Base-by-base conservation (phyloP, 2,888 invertebrate genomes). In the Archips xylosteana region DNA sequence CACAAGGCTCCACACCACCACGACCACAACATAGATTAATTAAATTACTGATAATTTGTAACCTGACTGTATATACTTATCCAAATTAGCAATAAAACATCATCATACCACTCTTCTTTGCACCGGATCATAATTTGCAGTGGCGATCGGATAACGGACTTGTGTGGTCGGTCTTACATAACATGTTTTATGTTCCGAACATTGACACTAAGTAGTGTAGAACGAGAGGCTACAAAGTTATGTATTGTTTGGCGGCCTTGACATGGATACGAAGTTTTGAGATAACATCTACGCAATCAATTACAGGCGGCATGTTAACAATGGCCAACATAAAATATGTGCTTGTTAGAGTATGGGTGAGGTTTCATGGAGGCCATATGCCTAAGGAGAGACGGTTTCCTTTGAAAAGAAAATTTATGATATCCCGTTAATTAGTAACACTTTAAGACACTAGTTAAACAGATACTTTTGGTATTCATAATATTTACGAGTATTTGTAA, bases 161-260 rank as follows among this genome's bases (percentile, higher is more conserved):
- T 45, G 65, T 65, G 65, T 23, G 73, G 73, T n/a, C 60, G 60
- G 69, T 60, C 70, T 70, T 74, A 74, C 74, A 60, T 70, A 74
- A 74, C 74, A 61, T 69, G 73, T 57, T 74, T 70, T 74, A 74
- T 74, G 60, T 54, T 63, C 65, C 74, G 80, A 82, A 77, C 77
- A 81, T 83, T 83, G 84, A 83, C 83, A 85, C 81, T 81, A 82
- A 81, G 82, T 79, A 82, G 79, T 81, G 76, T 81, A 82, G 84
- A 89, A 84, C 78, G 84, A 83, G 86, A 83, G 85, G 85, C 79
- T 82, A 82, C 79, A 84, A 79, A 80, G 74, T 74, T 82, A 82
- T 85, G 85, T 85, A 91, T 91, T 90, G 91, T 91, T 87, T 79
- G 65, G 81, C 77, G 85, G 81, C 94, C 94, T 92, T 94, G 92